Conservation (phyloP, 2,797 vertebrate genomes). For the Argyrosomus regius region DNA sequence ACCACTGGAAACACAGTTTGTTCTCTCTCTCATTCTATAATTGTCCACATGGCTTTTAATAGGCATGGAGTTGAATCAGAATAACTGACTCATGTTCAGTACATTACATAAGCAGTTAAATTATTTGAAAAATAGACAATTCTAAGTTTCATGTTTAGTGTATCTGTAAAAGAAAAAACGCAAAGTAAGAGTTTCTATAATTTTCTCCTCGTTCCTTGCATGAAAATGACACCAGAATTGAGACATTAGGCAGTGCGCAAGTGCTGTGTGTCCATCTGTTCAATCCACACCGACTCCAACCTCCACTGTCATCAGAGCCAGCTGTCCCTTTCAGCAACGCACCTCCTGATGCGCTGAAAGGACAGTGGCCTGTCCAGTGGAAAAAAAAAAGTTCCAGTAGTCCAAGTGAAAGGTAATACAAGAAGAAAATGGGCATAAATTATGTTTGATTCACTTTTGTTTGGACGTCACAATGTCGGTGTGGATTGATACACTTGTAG, state of each 20-base stretch:
- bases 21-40: constrained; percentile 51
- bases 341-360: constrained; percentile 7
- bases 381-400: neutral
- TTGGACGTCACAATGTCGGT: neutral
- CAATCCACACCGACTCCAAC: constrained; percentile 20
- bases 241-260: neutral
- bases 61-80: constrained; percentile 25
- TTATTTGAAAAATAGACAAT: constrained; percentile 1
- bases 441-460: neutral
- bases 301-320: constrained; percentile 12
- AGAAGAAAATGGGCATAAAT: neutral
- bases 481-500: constrained; percentile 13
- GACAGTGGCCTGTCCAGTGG: constrained; percentile 4
- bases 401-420: neutral
- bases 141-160: neutral
- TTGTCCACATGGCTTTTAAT: constrained; percentile 49
- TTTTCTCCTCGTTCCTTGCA: neutral
- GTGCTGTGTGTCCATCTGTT: constrained; percentile 21
- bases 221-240: neutral
- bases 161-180: constrained; percentile 13
- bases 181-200: neutral
- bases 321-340: constrained; percentile 21
- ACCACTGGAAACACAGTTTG: constrained; percentile 63
- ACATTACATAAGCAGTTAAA: constrained; percentile 2
- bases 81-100: constrained; percentile 14